These are phyloP conservation scores for Cossypha caffra DNA, from an alignment of 2,797 vertebrate genomes.

Conservation along the genomic window DNA sequence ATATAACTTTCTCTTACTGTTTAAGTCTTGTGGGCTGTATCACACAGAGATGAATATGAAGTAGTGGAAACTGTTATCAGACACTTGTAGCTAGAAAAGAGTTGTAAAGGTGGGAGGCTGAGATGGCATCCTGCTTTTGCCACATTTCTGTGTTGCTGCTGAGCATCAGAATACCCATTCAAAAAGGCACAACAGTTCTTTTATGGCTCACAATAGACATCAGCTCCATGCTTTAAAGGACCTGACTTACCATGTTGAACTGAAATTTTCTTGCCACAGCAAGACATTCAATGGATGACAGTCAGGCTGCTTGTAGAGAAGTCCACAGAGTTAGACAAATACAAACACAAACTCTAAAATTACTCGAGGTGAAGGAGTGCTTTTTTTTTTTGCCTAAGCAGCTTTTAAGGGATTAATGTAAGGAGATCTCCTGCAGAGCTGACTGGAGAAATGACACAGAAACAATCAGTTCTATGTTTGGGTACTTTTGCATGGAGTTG, in stretches of 20 bases:
- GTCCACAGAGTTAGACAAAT: neutral
- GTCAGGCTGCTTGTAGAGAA: neutral
- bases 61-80: neutral
- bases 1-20: rapidly evolving
- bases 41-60: constrained; percentile 3
- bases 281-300: neutral
- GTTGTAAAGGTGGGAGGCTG: neutral
- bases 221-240: neutral
- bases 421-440: neutral
- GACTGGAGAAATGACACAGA: neutral
- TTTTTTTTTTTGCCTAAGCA: neutral
- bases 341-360: neutral
- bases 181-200: neutral
- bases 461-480: neutral
- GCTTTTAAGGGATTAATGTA: neutral
- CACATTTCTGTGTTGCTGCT: neutral
- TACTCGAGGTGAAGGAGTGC: neutral
- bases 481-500: neutral
- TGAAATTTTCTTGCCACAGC: neutral
- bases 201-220: neutral
- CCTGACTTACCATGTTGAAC: neutral
- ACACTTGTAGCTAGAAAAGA: neutral
- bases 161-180: neutral
- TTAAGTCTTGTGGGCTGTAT: neutral
- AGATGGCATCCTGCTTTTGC: neutral